Conservation (phyloP, 2,797 vertebrate genomes). For the Monodelphis domestica region DNA sequence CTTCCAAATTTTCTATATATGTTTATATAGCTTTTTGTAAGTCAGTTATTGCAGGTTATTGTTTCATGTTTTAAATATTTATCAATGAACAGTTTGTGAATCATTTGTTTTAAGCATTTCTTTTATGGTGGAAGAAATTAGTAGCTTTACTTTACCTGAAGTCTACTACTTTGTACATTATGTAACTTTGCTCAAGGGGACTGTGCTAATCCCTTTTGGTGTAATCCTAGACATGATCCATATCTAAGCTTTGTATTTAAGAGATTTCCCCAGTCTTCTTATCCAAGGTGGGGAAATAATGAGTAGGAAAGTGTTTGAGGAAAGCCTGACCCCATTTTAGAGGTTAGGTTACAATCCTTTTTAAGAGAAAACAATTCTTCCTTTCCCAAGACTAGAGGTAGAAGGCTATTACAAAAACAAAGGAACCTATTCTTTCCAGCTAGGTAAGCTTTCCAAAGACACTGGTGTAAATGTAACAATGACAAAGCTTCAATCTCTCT, state of each 20-base stretch:
- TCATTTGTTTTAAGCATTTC: neutral
- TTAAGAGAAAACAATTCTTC: neutral
- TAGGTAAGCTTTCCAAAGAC: neutral
- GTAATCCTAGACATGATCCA: neutral
- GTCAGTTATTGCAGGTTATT: neutral
- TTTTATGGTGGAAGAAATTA: neutral
- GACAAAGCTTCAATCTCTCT: neutral
- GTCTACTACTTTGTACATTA: neutral
- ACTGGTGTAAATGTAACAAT: neutral
- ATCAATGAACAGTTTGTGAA: neutral
- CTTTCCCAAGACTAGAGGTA: neutral
- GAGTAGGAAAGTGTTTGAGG: neutral
- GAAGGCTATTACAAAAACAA: neutral
- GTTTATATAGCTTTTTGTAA: neutral
- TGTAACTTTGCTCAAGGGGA: neutral
- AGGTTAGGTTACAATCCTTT: neutral
- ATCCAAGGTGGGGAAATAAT: neutral
- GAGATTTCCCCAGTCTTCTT: neutral
- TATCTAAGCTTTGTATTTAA: too few species aligned
- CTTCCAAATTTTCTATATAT: neutral
- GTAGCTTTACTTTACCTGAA: neutral
- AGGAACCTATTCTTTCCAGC: neutral
- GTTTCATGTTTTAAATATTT: neutral
- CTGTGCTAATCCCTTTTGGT: neutral
- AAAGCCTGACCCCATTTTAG: neutral